Evolutionary conservation across 2,797 vertebrate genomes (phyloP), one percentile per base, ranked within the genome.

Genomic region (Clarias pachynema): DNA sequence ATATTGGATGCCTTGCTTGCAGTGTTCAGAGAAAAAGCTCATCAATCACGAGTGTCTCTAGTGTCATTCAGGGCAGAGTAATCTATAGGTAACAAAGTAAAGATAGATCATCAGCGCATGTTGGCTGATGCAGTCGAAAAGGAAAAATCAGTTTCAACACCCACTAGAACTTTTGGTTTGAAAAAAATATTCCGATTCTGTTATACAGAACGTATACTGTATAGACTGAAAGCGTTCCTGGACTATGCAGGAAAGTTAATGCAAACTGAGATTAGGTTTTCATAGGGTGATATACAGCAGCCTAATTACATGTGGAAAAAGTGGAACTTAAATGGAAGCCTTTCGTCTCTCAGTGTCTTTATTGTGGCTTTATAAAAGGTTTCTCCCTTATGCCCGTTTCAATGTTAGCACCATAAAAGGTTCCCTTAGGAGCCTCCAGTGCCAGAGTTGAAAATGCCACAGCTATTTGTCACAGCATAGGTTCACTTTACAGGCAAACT

Each of bases 391-490:
- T 88, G 86, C 90, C 91, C 79, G 90, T 92, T 94, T 94, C 91
- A 91, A 91, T 92, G 89, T 92, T 87, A 70, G 80, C 73, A 88
- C 86, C 85, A 88, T 90, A 87, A 93, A 94, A 94, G 93, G 92
- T 93, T 94, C 93, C 92, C 91, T 31, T 14, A 77, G 92, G 93
- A 93, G 10, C 24, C 77, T 84, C 18, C 84, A 34, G 90, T 94
- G 91, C 92, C 92, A 93, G 88, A 95, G 93, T 82, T 62, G 90
- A 91, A 91, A 92, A 95, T 94, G 94, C 94, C 94, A 94, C 89
- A 94, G 90, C 87, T 90, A 94, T 95, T 94, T 93, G 94, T 94
- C 93, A 95, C 92, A 93, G 93, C 69, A 73, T 88, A 92, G 90
- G 89, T 94, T 89, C 84, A 89, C 90, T 93, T 94, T 87, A 86